Conservation (phyloP, 1,140 invertebrate species). For the Lamellibrachia luymesi region DNA sequence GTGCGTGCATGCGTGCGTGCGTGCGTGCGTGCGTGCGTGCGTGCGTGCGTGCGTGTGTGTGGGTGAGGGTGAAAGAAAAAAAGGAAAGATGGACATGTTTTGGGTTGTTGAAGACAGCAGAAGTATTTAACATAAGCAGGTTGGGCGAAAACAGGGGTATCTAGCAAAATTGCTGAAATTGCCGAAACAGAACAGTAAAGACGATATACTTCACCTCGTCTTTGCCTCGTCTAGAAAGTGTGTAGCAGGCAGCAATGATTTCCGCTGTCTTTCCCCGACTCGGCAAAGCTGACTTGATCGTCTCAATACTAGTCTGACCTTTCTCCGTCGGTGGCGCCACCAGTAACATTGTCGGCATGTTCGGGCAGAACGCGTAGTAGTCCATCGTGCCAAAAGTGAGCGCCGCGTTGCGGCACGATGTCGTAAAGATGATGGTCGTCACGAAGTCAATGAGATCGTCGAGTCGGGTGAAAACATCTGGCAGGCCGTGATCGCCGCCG, state of each 20-base stretch:
- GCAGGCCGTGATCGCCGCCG: constrained; percentile 27
- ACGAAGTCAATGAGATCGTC: constrained; percentile 46
- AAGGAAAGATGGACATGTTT: not conserved
- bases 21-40: too few species aligned
- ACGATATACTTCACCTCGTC: not conserved
- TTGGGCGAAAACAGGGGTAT: not conserved
- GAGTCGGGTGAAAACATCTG: constrained; percentile 36
- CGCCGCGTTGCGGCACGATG: constrained; percentile 51
- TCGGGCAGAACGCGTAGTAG: constrained; percentile 23
- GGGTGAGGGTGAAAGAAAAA: not conserved
- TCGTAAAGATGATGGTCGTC: constrained; percentile 46
- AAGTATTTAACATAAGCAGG: not conserved
- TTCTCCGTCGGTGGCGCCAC: constrained; percentile 10
- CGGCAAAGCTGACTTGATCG: constrained; percentile 6
- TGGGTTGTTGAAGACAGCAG: not conserved
- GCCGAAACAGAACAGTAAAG: not conserved
- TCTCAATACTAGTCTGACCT: not conserved
- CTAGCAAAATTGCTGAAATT: not conserved
- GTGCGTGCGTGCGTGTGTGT: too few species aligned
- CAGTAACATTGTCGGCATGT: constrained; percentile 20
- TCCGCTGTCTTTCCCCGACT: constrained; percentile 12
- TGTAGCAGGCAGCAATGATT: constrained; percentile 18
- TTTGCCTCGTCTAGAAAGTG: not conserved
- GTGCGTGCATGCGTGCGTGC: too few species aligned
- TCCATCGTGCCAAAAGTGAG: constrained; percentile 42